These are phyloP conservation scores for Mallotus villosus DNA, from an alignment of 2,797 vertebrate genomes.

Conservation along the genomic window DNA sequence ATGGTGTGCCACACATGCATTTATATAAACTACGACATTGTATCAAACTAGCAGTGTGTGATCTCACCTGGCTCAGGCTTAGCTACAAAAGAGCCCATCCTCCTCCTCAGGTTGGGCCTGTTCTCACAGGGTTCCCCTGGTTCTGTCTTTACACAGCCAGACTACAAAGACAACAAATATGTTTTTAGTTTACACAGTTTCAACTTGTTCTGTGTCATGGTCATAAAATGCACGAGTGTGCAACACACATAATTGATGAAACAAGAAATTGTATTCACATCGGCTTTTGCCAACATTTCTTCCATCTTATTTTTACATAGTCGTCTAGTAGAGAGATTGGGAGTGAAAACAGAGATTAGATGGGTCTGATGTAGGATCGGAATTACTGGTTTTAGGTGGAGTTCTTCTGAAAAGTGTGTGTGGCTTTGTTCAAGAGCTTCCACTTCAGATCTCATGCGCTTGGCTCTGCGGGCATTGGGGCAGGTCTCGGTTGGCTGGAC, in stretches of 20 bases:
- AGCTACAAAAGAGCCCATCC: conserved; percentile 89
- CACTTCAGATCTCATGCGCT: conserved; percentile 90
- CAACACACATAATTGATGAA: not conserved
- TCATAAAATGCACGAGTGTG: not conserved
- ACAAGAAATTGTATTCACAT: not conserved
- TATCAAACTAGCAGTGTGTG: not conserved
- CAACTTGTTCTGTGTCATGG: not conserved
- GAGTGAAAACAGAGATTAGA: not conserved
- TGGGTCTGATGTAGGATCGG: not conserved
- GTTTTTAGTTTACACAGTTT: not conserved
- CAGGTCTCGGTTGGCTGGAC: conserved; percentile 72
- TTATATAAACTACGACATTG: not conserved
- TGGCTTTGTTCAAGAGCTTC: conserved; percentile 27
- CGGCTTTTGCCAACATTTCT: not conserved
- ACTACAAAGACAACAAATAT: conserved; percentile 35
- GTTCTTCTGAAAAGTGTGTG: conserved; percentile 16
- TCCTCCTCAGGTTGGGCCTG: conserved; percentile 86
- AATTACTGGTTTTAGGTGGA: conserved; percentile 54
- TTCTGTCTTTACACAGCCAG: conserved; percentile 80
- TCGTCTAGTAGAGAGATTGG: not conserved
- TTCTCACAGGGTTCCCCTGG: conserved; percentile 78
- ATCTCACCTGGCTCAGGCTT: conserved; percentile 84
- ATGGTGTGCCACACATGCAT: not conserved
- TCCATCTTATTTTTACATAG: not conserved
- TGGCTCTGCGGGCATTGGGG: conserved; percentile 84